A percentile compares a stretch with the other conserved stretches of the same genome.
phyloP scores from a whole-genome alignment of 2,797 vertebrate species.

The Remorina albescens region DNA sequence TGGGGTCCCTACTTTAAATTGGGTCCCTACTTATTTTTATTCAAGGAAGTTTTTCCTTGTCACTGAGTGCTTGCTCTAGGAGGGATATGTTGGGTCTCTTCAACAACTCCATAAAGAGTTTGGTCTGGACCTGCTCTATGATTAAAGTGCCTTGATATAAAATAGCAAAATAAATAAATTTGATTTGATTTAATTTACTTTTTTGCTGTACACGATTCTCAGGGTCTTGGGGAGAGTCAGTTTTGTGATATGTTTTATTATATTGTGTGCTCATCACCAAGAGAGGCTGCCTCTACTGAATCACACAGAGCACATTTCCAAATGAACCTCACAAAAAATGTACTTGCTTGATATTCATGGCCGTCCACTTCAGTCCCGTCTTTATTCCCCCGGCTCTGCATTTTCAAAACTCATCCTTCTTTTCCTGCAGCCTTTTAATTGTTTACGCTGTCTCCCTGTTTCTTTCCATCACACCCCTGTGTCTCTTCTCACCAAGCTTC shows the following conservation, averaged over 20 bases:
- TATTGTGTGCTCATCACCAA: conserved; percentile 45
- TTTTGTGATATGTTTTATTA: conserved; percentile 45
- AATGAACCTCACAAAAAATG: conserved; percentile 57
- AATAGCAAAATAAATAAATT: no score
- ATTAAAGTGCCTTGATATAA: no score
- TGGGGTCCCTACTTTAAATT: conserved; percentile 23
- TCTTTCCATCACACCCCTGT: neutral
- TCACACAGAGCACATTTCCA: conserved; percentile 43
- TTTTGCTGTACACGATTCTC: conserved; percentile 20
- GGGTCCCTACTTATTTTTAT: neutral
- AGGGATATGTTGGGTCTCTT: no score
- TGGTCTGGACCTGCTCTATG: no score
- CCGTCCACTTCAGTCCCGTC: conserved; percentile 32
- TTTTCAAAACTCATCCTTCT: conserved; percentile 25
- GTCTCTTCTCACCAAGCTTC: conserved; percentile 1
- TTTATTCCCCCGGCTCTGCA: conserved; percentile 31
- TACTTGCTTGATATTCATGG: conserved; percentile 55
- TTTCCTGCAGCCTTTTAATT: conserved; percentile 26
- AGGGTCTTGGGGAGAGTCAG: conserved; percentile 31
- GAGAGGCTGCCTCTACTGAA: conserved; percentile 50
- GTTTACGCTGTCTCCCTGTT: conserved; percentile 12
- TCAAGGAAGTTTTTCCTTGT: no score
- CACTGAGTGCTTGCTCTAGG: no score
- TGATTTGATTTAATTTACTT: no score
- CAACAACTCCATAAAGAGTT: no score